Base-by-base conservation (phyloP, 2,113 vertebrate species). In the Andinoacara biseriatus region DNA sequence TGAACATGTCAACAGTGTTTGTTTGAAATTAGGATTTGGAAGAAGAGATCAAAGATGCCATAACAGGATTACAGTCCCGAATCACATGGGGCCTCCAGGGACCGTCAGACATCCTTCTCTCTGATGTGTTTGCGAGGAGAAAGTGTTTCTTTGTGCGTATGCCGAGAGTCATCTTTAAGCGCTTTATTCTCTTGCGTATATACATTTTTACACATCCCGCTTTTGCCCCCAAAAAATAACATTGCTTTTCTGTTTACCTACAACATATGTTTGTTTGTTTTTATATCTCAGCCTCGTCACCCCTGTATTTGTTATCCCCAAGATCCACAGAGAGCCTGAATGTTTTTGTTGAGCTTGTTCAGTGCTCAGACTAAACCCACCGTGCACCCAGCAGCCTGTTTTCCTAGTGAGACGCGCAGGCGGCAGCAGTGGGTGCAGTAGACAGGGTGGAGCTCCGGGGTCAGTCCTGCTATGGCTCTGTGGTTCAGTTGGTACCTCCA, bases 11-110 rank as follows among this genome's bases (percentile, higher is more conserved):
- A 85, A 83, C 84, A 87, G 90, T 90, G 89, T 94, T 94, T 94
- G 91, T 94, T 94, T 94, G 91, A 94, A 95, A 94, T 93, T 88
- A 89, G 90, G 84, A 91, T 93, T 90, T 93, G 89, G 91, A 83
- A 83, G 91, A 90, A 83, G 82, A 93, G 94, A 94, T 94, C 93
- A 95, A 93, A 94, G 93, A 94, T 94, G 90, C 86, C 67, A 40
- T 94, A 93, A 94, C 94, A 94, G 94, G 94, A 95, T 95, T 94
- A 94, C 90, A 86, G 91, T 92, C 90, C 84, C 83, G 81, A 35
- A 87, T 92, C 92, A 92, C 90, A 91, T 61, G 78, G 85, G 85
- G 88, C 84, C 90, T 60, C 85, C 72, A 78, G 92, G 91, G 93
- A 84, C 76, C 76, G 85, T 52, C 89, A 81, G 86, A 22, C 91